Base-by-base conservation (phyloP, 2,113 vertebrate genomes). In the Ceyx melanurus region DNA sequence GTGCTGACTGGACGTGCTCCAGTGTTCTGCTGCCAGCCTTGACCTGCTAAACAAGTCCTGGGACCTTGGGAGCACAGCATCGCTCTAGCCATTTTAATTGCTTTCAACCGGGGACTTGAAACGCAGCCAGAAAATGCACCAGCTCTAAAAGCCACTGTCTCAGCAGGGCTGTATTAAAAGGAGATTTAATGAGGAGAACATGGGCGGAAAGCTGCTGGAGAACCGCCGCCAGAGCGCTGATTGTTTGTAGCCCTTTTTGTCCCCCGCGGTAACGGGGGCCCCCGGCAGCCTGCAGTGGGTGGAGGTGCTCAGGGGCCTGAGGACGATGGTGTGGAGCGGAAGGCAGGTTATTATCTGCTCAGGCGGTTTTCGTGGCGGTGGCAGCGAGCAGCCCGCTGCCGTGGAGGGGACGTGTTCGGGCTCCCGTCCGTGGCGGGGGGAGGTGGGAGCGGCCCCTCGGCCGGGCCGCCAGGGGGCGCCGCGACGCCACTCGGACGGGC, bases 401-500 rank as follows among this genome's bases (percentile, higher is more conserved):
- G 2, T 10, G 45, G 31, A 29, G 48, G 9, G 8, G 11, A 18
- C 8, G 0, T 0, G 3, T 13, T 10, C 7, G 14, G 31, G 42
- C 46, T 50, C 15, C 35, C 31, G 0, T 9, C 0, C 9, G 46
- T 8, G 22, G 2, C 10, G 13, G 40, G 51, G 15, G 21, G 10
- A 2, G 10, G 35, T 23, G 19, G 18, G 23, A 15, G 51, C 23
- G 46, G 21, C 20, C 46, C 20, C 21, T 48, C 46, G n/a, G 19
- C 18, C 28, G 17, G 40, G 40, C 28, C 25, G 40, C 19, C 62
- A 65, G 62, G 62, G 62, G 62, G 62, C 61, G 40, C 40, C 61
- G 37, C 35, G 9, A 3, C 18, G 31, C 5, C 13, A 25, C 60
- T 14, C 23, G 19, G 35, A 15, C 60, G 13, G 22, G 35, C 15